Percentiles rank a stretch among this genome's conserved stretches.
Conservation (phyloP, 23 tunicate species). For the Ciona savignyi region DNA sequence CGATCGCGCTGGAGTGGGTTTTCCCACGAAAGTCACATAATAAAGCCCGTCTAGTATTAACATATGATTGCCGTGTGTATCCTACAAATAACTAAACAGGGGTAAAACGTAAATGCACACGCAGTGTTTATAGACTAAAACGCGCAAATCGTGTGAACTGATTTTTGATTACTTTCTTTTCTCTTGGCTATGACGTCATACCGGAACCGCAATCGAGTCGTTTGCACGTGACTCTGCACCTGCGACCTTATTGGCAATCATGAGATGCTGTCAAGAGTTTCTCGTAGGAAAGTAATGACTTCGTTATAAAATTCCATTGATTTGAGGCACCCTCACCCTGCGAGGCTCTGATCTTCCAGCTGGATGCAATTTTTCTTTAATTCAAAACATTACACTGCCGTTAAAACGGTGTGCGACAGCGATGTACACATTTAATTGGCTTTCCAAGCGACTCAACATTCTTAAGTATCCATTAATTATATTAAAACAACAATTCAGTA, state of each 20-base stretch:
- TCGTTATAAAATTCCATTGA: background rate
- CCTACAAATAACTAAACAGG: background rate
- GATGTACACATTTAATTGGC: too few relatives aligned
- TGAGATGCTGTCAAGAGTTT: background rate
- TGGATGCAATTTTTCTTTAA: too few relatives aligned
- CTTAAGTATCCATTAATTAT: too few relatives aligned
- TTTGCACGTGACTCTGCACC: slow-evolving; percentile 2
- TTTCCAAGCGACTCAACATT: too few relatives aligned
- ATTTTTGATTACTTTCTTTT: background rate
- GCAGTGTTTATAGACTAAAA: background rate
- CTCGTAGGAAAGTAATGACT: background rate
- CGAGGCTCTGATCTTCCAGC: too few relatives aligned
- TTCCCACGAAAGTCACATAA: background rate
- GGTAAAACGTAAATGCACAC: background rate
- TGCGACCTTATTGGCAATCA: background rate
- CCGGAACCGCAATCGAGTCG: background rate
- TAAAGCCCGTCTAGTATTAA: background rate
- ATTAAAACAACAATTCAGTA: too few relatives aligned
- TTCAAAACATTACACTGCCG: too few relatives aligned
- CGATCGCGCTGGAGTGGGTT: background rate
- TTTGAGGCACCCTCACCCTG: too few relatives aligned
- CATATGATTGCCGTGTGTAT: background rate
- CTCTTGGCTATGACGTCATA: background rate
- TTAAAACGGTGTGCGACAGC: too few relatives aligned
- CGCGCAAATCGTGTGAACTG: background rate